Percentiles rank a stretch among this genome's conserved stretches.
phyloP scores from a whole-genome alignment of 2,113 vertebrate genomes.

The Clarias magur region DNA sequence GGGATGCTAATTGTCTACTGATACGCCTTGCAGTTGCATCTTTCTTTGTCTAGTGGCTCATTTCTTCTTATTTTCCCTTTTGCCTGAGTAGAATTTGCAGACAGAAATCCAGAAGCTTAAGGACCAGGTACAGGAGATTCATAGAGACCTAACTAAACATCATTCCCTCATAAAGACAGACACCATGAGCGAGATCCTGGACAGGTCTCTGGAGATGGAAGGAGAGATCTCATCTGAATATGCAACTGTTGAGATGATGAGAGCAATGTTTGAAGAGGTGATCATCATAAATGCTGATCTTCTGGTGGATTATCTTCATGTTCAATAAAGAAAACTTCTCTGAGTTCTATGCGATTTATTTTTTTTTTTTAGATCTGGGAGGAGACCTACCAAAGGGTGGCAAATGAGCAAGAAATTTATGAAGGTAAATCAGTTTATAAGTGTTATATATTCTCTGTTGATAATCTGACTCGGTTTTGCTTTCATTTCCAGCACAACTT shows the following conservation, averaged over 20 bases:
- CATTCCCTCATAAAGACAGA: slow-evolving; percentile 82
- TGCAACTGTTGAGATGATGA: slow-evolving; percentile 72
- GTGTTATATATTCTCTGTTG: background rate
- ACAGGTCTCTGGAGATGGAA: slow-evolving; percentile 77
- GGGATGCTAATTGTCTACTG: background rate
- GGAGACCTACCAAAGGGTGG: slow-evolving; percentile 81
- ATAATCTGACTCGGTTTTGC: background rate
- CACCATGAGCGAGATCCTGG: slow-evolving; percentile 78
- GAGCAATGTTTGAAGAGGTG: slow-evolving; percentile 80
- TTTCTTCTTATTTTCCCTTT: background rate
- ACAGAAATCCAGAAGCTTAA: slow-evolving; percentile 78
- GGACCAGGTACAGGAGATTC: slow-evolving; percentile 83
- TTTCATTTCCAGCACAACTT: slow-evolving; percentile 75
- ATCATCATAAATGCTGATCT: background rate
- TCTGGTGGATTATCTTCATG: background rate
- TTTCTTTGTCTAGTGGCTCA: background rate
- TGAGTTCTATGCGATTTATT: background rate
- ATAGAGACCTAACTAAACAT: slow-evolving; percentile 84
- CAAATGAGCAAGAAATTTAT: slow-evolving; percentile 84
- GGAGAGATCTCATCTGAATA: slow-evolving; percentile 73
- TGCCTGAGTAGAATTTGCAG: slow-evolving; percentile 72
- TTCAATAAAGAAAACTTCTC: background rate
- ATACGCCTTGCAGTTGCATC: background rate
- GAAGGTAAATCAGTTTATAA: slow-evolving; percentile 72
- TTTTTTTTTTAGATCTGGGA: slow-evolving; percentile 79